A percentile compares a stretch with the other conserved stretches of the same genome.
These are phyloP conservation scores for Squalus acanthias DNA, from an alignment of 2,797 vertebrate species.

Conservation along the genomic window DNA sequence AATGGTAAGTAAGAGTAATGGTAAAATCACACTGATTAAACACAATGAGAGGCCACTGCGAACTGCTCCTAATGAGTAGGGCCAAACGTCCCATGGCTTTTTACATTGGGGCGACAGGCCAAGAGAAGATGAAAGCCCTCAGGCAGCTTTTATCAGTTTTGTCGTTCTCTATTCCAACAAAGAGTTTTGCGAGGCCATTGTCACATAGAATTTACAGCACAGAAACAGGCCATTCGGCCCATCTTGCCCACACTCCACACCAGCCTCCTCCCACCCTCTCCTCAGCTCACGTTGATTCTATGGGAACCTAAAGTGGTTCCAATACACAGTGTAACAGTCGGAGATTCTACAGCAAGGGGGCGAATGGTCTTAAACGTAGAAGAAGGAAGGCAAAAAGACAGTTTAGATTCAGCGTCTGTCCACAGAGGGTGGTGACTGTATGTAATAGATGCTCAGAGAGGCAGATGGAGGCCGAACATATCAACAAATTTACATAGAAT, in stretches of 20 bases:
- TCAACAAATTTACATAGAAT: too few species aligned
- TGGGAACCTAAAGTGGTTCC: too few species aligned
- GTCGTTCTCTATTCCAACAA: neutral
- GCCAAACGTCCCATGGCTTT: conserved; percentile 26
- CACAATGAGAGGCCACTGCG: neutral
- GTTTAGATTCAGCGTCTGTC: too few species aligned
- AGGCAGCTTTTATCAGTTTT: neutral
- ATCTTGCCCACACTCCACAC: neutral
- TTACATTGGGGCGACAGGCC: neutral
- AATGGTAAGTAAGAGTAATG: conserved; percentile 28
- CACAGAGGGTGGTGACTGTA: too few species aligned
- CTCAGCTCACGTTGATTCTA: too few species aligned
- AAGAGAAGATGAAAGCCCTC: neutral
- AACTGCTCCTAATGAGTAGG: neutral
- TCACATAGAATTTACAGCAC: neutral
- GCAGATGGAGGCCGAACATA: too few species aligned
- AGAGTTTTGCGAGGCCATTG: neutral
- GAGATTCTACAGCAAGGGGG: too few species aligned
- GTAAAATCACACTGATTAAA: conserved; percentile 17
- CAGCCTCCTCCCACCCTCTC: too few species aligned
- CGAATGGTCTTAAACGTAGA: too few species aligned
- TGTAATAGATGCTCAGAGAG: too few species aligned
- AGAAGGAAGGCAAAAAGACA: too few species aligned
- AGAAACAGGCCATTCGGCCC: neutral
- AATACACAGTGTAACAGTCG: too few species aligned